These are phyloP conservation scores for Cyanocitta stelleri DNA, from an alignment of 2,113 vertebrate species.

Conservation along the genomic window DNA sequence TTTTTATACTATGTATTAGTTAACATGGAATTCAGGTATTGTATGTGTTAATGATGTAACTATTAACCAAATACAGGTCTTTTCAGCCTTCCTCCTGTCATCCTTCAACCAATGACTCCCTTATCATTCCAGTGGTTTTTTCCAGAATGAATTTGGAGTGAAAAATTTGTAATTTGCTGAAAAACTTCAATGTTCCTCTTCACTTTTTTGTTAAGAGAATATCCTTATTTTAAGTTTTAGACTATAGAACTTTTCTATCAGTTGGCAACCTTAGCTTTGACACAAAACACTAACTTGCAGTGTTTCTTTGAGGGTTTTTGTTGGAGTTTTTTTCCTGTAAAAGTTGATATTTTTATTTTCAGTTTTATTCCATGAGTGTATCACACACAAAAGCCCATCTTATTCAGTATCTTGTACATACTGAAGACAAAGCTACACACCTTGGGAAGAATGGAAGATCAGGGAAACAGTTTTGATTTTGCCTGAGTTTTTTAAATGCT, in stretches of 20 bases:
- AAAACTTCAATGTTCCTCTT: background rate
- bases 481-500: background rate
- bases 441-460: background rate
- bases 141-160: background rate
- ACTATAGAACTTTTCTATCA: background rate
- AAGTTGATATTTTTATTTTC: background rate
- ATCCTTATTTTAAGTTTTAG: background rate
- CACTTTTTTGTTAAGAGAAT: background rate
- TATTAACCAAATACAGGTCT: background rate
- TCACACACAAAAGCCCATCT: background rate
- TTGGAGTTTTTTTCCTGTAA: background rate
- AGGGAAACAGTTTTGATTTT: background rate
- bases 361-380: background rate
- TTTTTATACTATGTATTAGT: background rate
- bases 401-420: background rate
- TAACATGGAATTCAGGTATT: background rate
- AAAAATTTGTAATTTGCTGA: background rate
- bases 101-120: background rate
- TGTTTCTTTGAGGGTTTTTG: background rate
- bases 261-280: background rate
- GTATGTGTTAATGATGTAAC: background rate
- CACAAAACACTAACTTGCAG: background rate
- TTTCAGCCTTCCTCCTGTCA: background rate
- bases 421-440: background rate
- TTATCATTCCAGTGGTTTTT: background rate